Evolutionary conservation across 2,113 vertebrate species (phyloP), one percentile per base, ranked within the genome.

Genomic region (Blennius ocellaris): DNA sequence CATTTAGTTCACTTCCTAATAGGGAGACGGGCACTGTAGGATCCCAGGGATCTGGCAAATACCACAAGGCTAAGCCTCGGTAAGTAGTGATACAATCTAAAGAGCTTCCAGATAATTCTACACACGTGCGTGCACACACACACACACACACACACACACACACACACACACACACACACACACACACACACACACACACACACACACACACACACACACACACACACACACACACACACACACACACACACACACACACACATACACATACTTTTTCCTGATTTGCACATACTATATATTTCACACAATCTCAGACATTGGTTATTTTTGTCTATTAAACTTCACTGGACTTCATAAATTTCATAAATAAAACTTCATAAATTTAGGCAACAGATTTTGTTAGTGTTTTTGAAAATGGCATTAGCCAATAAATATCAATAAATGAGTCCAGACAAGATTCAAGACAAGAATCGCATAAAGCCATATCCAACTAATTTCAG

Each of bases 1-100:
- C 87, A 89, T 91, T 90, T 80, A 87, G 83, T 65, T 69, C 74
- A 81, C 72, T 78, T 84, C 71, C 57, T 93, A 89, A 92, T 89
- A 82, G 90, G 75, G 50, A 81, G 61, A 69, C 21, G 57, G 73
- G 75, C 63, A 72, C 51, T 76, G 64, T 62, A 73, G 68, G 69
- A 87, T 88, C 69, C 86, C 68, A 75, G 72, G 80, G 80, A 90
- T 88, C 85, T 61, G 63, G 65, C 52, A 80, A 83, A 85, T 80
- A 83, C 75, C 58, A 76, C 71, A 61, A 69, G 80, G 78, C 78
- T 90, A 83, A 90, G 85, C 85, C 78, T 78, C 64, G 49, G 67
- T 82, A 77, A 85, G 76, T 88, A 77, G 65, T 64, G 73, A 71
- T 83, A 55, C 82, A 62, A 89, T 90, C 82, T 77, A 57, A 86